Evolutionary conservation across 2,113 vertebrate genomes (phyloP), one percentile per base, ranked within the genome.

Genomic region (Shinisaurus crocodilurus): DNA sequence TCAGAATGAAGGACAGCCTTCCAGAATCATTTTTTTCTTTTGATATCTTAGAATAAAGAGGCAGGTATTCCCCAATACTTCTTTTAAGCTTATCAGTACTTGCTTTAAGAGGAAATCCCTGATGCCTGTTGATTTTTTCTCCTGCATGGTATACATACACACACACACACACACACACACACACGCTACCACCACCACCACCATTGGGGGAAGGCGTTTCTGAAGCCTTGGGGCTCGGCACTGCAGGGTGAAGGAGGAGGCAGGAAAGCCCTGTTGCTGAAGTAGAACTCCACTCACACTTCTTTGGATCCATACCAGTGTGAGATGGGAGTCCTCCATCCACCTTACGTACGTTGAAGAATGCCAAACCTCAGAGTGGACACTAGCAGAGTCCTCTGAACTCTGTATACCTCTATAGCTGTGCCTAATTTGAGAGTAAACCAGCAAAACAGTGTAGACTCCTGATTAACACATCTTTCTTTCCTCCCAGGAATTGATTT

Each of bases 401-500:
- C 50, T 54, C n/a, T 60, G 1, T 7, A n/a, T 82, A 60, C 34
- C 32, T 8, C 54, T 23, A 10, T 37, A 6, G 32, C 13, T 8
- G 29, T n/a, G n/a, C 27, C 25, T 40, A 45, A 69, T 54, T 25
- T 50, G 69, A 57, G 25, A 16, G 29, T 3, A 29, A 63, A 27
- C 12, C 6, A 40, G 50, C 69, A 65, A 25, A 32, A n/a, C 5
- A 3, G 23, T 50, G 25, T 15, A 16, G 48, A 57, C 0, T 43
- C 74, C 75, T 86, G 25, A 57, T 18, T 79, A 70, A 72, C 48
- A 13, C 9, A 57, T 95, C 69, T 96, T 45, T 97, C 92, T 96
- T 92, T 95, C 91, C 96, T 12, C 93, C n/a, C 96, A 99, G 99
- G 99, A 93, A 99, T 99, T 77, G 99, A 99, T 97, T 99, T 99